These are phyloP conservation scores for Cryptotis parvus DNA, from an alignment of 2,113 vertebrate genomes.

Conservation along the genomic window DNA sequence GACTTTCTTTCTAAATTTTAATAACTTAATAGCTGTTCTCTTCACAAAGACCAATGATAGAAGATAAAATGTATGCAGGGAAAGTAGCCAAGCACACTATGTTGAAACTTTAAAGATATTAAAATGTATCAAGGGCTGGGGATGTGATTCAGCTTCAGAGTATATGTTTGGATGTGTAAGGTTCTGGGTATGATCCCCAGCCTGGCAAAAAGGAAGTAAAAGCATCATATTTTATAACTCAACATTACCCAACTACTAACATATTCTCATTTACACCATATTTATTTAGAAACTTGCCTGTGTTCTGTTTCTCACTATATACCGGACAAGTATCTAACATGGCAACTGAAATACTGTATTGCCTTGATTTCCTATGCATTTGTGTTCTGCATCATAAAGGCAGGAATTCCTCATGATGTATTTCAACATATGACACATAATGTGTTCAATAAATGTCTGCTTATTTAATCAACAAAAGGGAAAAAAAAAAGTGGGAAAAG, in stretches of 20 bases:
- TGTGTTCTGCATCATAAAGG: background rate
- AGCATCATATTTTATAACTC: background rate
- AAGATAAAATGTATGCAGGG: background rate
- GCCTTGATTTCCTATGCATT: background rate
- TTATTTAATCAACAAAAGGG: background rate
- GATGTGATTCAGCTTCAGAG: no score
- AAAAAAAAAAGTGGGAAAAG: background rate
- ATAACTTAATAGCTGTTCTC: constrained; percentile 24
- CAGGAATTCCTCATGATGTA: background rate
- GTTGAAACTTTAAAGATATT: background rate
- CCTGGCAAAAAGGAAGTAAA: background rate
- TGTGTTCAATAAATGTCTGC: background rate
- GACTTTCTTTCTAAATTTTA: constrained; percentile 7
- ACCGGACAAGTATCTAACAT: background rate
- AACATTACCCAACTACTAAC: background rate
- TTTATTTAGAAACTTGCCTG: background rate
- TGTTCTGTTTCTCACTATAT: background rate
- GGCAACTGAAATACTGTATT: background rate
- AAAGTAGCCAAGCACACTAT: background rate
- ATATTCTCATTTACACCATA: background rate
- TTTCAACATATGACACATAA: background rate
- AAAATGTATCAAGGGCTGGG: no score
- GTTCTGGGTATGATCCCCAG: background rate
- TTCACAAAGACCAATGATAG: background rate
- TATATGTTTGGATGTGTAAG: no score